Percentiles rank a stretch among this genome's conserved stretches.
Evolutionary conservation across 2,888 invertebrate genomes (phyloP).

Genomic region (Acanthopleura granulata): DNA sequence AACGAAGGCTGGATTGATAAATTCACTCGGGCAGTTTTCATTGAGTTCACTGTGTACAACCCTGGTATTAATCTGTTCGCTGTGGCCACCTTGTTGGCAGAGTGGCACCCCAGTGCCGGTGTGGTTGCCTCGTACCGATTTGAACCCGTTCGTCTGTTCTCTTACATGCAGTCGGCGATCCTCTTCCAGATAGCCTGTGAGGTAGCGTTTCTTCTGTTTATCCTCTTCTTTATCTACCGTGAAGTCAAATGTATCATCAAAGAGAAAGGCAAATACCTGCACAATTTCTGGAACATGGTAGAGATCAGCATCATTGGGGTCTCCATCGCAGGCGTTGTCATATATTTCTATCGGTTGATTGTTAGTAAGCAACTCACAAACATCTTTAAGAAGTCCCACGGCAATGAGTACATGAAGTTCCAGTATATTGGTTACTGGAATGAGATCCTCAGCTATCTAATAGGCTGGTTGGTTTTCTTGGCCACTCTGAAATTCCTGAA

Average conservation of each 20-base stretch:
- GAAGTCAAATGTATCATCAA: constrained; percentile 60
- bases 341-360: constrained; percentile 63
- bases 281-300: constrained; percentile 61
- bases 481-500: constrained; percentile 72
- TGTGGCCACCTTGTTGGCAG: constrained; percentile 62
- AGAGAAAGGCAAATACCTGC: constrained; percentile 61
- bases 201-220: constrained; percentile 56
- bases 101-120: constrained; percentile 64
- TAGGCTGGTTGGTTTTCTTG: constrained; percentile 72
- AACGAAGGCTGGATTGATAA: constrained; percentile 71
- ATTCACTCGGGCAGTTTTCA: constrained; percentile 72
- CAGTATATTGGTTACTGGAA: constrained; percentile 70
- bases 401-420: constrained; percentile 67
- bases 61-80: constrained; percentile 66
- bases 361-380: constrained; percentile 65
- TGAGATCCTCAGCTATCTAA: constrained; percentile 70
- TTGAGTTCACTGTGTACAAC: constrained; percentile 74
- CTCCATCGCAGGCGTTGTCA: constrained; percentile 61
- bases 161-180: constrained; percentile 56
- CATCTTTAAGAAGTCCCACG: constrained; percentile 68
- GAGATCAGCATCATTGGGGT: constrained; percentile 62
- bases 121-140: constrained; percentile 61
- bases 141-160: constrained; percentile 66
- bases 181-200: constrained; percentile 64
- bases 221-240: constrained; percentile 66